phyloP scores from a whole-genome alignment of 2,113 vertebrate species.

The human (Homo sapiens) region DNA sequence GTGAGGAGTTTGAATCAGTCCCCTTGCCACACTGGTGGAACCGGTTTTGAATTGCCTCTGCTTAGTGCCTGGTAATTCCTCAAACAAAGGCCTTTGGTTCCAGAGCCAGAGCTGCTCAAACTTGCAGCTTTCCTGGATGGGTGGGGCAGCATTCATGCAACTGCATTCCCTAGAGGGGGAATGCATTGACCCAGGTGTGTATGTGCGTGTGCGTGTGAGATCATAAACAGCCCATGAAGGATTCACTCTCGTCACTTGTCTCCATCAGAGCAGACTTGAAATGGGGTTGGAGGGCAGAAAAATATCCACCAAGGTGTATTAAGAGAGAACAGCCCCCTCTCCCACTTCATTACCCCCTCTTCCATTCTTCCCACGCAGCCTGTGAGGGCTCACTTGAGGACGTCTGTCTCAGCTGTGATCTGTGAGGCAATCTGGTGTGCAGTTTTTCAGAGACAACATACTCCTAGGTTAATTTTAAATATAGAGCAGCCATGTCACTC shows the following conservation, averaged over 20 bases:
- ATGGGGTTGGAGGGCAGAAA: background rate
- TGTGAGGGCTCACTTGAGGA: background rate
- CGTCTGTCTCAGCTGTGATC: background rate
- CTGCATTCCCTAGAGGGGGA: background rate
- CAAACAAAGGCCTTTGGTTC: conserved; percentile 29
- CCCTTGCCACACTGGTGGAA: conserved; percentile 55
- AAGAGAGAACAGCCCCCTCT: background rate
- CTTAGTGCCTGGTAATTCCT: background rate
- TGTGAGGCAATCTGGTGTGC: background rate
- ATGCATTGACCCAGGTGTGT: background rate
- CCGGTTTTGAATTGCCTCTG: conserved; percentile 59
- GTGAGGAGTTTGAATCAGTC: background rate
- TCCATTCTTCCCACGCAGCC: background rate
- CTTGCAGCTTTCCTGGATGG: conserved; percentile 46
- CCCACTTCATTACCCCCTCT: background rate
- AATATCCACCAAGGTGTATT: background rate
- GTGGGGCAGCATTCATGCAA: background rate
- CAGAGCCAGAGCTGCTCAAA: conserved; percentile 19
- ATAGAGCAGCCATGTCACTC: background rate
- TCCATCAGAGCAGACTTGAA: background rate
- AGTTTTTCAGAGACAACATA: background rate
- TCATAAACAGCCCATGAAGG: background rate
- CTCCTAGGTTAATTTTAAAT: background rate
- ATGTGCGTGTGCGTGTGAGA: too few relatives aligned
- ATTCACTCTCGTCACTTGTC: background rate